A percentile compares a stretch with the other conserved stretches of the same genome.
These are phyloP conservation scores for Lateolabrax maculatus DNA, from an alignment of 2,797 vertebrate genomes.

Conservation along the genomic window DNA sequence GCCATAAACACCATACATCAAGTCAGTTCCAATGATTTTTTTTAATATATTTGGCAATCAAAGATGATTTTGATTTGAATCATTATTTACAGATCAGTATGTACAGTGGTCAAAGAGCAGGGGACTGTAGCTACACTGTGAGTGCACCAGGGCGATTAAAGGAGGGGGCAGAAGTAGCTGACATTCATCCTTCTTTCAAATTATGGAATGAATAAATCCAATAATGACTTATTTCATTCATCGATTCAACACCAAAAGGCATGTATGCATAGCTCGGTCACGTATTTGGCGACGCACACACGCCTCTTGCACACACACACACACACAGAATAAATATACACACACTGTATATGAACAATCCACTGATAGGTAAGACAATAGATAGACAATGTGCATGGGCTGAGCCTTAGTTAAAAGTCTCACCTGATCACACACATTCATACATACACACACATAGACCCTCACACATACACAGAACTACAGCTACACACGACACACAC, in stretches of 20 bases:
- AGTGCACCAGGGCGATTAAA: slow-evolving; percentile 2
- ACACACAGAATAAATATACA: slow-evolving; percentile 68
- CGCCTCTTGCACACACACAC: slow-evolving; percentile 34
- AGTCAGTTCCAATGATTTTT: slow-evolving; percentile 65
- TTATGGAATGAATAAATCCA: slow-evolving; percentile 43
- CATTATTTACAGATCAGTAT: slow-evolving; percentile 82
- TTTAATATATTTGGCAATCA: slow-evolving; percentile 82
- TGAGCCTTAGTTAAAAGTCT: slow-evolving; percentile 49
- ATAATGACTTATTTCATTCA: slow-evolving; percentile 34
- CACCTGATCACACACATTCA: slow-evolving; percentile 33
- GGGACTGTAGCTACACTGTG: slow-evolving; percentile 58
- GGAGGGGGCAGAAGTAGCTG: not conserved
- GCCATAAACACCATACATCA: slow-evolving; percentile 24
- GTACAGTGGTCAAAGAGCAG: slow-evolving; percentile 74
- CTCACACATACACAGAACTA: slow-evolving; percentile 31
- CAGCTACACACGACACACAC: slow-evolving; percentile 30
- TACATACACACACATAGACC: slow-evolving; percentile 1
- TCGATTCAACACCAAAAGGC: slow-evolving; percentile 40
- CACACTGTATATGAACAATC: slow-evolving; percentile 61
- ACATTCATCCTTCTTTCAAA: slow-evolving; percentile 56
- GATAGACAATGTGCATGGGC: slow-evolving; percentile 56
- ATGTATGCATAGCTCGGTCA: slow-evolving; percentile 73
- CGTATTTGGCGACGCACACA: slow-evolving; percentile 46
- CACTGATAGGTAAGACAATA: slow-evolving; percentile 56
- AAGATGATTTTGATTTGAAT: slow-evolving; percentile 78